A percentile compares a stretch with the other conserved stretches of the same genome.
Evolutionary conservation across 1,140 invertebrate genomes (phyloP).

Genomic region (Elysia chlorotica): DNA sequence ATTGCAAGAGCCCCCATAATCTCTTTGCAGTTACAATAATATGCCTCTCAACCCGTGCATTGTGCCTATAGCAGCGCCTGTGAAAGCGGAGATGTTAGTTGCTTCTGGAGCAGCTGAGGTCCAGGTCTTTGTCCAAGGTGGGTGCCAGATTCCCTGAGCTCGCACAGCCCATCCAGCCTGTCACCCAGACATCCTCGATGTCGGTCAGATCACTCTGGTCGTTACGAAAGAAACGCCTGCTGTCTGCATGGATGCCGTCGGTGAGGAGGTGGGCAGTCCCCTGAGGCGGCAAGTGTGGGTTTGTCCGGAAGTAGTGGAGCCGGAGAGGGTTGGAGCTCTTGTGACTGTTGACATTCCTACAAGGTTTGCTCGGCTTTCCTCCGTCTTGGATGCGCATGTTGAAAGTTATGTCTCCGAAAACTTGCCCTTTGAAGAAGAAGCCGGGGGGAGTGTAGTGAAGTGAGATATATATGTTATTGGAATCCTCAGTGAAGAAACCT

Average conservation of each 20-base stretch:
- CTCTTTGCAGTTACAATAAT: too few relatives aligned
- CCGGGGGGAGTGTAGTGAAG: slow-evolving; percentile 35
- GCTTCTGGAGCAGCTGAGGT: background rate
- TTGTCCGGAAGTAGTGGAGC: slow-evolving; percentile 39
- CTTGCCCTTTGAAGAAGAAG: slow-evolving; percentile 32
- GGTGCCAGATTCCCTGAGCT: slow-evolving; percentile 44
- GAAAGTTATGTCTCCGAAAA: slow-evolving; percentile 46
- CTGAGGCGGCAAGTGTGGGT: slow-evolving; percentile 11
- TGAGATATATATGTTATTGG: too few relatives aligned
- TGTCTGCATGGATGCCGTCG: background rate
- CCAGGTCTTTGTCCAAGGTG: slow-evolving; percentile 19
- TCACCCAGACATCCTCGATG: slow-evolving; percentile 45
- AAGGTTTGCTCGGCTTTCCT: background rate
- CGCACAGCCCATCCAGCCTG: slow-evolving; percentile 44
- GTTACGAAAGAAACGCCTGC: slow-evolving; percentile 36
- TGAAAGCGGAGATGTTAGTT: too few relatives aligned
- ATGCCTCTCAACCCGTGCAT: too few relatives aligned
- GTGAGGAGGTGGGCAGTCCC: slow-evolving; percentile 29
- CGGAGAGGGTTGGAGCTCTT: background rate
- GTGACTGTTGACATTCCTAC: background rate
- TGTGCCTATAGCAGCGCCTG: too few relatives aligned
- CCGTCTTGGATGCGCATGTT: slow-evolving; percentile 22
- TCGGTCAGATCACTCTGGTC: slow-evolving; percentile 32
- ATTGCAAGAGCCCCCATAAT: too few relatives aligned
- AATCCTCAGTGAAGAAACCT: too few relatives aligned